Conservation (phyloP, 1,140 invertebrate species). For the Pachyrhynchus sulphureomaculatus region DNA sequence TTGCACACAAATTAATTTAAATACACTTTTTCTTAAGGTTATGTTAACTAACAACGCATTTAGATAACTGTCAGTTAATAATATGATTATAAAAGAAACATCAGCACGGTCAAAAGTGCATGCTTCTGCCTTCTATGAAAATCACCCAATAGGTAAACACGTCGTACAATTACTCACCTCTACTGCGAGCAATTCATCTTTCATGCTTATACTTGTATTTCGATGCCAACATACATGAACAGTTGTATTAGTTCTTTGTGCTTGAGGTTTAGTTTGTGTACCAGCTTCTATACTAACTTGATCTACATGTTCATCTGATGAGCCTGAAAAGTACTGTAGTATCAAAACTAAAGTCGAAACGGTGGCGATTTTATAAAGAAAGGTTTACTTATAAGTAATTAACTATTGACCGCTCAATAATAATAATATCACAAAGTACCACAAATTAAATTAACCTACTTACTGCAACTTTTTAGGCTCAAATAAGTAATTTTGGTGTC, state of each 20-base stretch:
- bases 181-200: constrained; percentile 79
- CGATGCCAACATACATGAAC: constrained; percentile 97
- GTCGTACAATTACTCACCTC: too few species aligned
- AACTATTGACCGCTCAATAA: background rate
- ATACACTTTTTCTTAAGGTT: too few species aligned
- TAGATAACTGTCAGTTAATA: too few species aligned
- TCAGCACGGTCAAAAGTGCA: too few species aligned
- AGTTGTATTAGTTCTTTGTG: constrained; percentile 84
- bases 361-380: too few species aligned
- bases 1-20: too few species aligned
- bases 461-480: constrained; percentile 77
- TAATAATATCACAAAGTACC: background rate
- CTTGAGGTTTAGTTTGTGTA: constrained; percentile 56
- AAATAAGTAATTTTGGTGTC: constrained; percentile 68
- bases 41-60: too few species aligned
- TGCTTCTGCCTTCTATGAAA: too few species aligned
- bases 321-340: constrained; percentile 57
- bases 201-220: constrained; percentile 81
- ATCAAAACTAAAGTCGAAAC: too few species aligned
- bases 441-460: constrained; percentile 49
- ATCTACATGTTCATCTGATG: constrained; percentile 74
- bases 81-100: too few species aligned
- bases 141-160: too few species aligned
- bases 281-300: constrained; percentile 59
- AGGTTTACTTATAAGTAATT: background rate